Percentiles rank a stretch among this genome's conserved stretches.
Conservation (phyloP, 2,113 vertebrate genomes). For the Tinamus guttatus region DNA sequence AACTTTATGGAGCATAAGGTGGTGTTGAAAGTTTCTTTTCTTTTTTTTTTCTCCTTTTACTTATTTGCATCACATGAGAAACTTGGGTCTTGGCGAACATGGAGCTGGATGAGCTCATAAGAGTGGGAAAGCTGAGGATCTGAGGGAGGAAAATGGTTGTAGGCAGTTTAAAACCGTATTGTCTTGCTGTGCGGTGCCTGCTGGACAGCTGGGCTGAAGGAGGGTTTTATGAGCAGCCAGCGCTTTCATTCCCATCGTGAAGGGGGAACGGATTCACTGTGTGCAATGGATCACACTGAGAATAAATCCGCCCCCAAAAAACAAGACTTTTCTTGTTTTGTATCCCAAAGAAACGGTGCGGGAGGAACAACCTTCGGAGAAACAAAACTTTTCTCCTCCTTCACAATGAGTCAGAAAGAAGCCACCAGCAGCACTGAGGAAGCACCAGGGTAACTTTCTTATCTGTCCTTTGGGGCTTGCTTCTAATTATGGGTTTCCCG, state of each 20-base stretch:
- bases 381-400: neutral
- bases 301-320: neutral
- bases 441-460: fast-evolving
- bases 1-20: too few species aligned
- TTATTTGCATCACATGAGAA: neutral
- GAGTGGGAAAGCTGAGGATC: neutral
- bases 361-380: fast-evolving
- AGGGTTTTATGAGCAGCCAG: fast-evolving
- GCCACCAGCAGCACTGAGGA: neutral
- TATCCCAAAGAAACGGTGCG: fast-evolving
- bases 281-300: fast-evolving
- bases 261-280: fast-evolving
- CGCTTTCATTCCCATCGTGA: neutral
- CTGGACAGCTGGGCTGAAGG: neutral
- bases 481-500: neutral
- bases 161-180: neutral
- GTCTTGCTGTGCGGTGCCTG: fast-evolving
- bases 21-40: neutral
- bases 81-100: neutral
- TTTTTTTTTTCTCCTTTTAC: too few species aligned
- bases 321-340: neutral
- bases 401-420: fast-evolving
- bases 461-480: neutral
- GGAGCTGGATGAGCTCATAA: neutral
- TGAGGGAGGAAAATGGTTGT: neutral